phyloP scores from a whole-genome alignment of 2,113 vertebrate genomes.

The Octodon degus region DNA sequence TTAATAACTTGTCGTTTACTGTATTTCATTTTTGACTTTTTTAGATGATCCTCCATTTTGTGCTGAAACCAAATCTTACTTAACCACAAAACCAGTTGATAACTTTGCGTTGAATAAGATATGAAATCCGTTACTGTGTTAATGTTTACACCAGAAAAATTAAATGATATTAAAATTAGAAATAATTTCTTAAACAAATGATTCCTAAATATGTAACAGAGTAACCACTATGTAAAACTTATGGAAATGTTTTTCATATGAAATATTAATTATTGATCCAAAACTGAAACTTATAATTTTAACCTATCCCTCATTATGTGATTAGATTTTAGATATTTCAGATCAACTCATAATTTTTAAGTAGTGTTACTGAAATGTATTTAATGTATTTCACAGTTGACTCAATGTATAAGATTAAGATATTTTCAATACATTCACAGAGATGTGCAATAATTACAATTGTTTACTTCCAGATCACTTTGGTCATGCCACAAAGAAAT shows the following conservation, averaged over 20 bases:
- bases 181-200: neutral
- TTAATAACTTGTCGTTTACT: slow-evolving; percentile 60
- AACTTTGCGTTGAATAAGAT: slow-evolving; percentile 15
- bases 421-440: neutral
- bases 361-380: neutral
- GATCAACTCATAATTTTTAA: slow-evolving; percentile 70
- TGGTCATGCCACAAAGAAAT: neutral
- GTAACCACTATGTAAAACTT: slow-evolving; percentile 48
- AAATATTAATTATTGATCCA: slow-evolving; percentile 56
- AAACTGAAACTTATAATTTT: slow-evolving; percentile 76
- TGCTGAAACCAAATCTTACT: no score
- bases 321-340: slow-evolving; percentile 84
- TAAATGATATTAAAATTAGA: neutral
- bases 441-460: neutral
- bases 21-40: slow-evolving; percentile 44
- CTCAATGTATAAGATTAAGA: neutral
- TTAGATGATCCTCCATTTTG: no score
- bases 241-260: slow-evolving; percentile 52
- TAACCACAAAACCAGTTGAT: slow-evolving; percentile 9
- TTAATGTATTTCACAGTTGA: neutral
- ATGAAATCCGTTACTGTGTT: neutral
- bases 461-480: slow-evolving; percentile 25
- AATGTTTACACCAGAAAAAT: neutral
- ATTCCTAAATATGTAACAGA: slow-evolving; percentile 1
- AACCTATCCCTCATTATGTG: slow-evolving; percentile 83